Evolutionary conservation across 2,888 invertebrate species (phyloP), one percentile per base, ranked within the genome.

Genomic region (Xestia c-nigrum): DNA sequence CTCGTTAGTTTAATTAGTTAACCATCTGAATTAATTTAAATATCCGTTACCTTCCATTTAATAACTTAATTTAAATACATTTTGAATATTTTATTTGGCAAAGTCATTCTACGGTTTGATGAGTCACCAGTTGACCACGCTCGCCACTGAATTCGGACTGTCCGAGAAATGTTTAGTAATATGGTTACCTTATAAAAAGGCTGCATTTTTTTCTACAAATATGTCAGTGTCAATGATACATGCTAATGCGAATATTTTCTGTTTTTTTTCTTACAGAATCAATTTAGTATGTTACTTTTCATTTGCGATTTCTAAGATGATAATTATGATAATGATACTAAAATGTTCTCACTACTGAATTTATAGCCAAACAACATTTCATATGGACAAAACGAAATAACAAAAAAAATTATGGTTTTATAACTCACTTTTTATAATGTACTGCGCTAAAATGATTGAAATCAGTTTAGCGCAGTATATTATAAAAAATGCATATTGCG

Each of bases 181-280:
- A 80, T 87, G 86, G 87, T 79, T 63, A 82, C 84, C 80, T 68
- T 86, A 72, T 47, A 66, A 43, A 76, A 78, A 74, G 24, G 38
- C 43, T 68, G 46, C 24, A 21, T 57, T 78, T 79, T 85, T 80
- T 81, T 74, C 72, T 84, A 73, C 47, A 38, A 72, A 59, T 59
- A 43, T 76, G 38, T 80, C 61, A 24, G 47, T 77, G 38, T 80
- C 64, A 24, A n/a, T 67, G 50, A 65, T 63, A 63, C 55, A 43
- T 65, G 46, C 55, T 59, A 55, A 31, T 12, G 57, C 38, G 19
- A 70, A 65, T 63, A 43, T 71, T 73, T 52, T 6, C 67, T 81
- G 3, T 24, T 80, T 72, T 67, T 59, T 69, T 71, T 50, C 6
- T 40, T 43, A 16, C 10, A 24, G 1, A 55, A 12, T 2, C 21